A percentile compares a stretch with the other conserved stretches of the same genome.
Conservation (phyloP, 1,140 invertebrate species). For the Myzus persicae region DNA sequence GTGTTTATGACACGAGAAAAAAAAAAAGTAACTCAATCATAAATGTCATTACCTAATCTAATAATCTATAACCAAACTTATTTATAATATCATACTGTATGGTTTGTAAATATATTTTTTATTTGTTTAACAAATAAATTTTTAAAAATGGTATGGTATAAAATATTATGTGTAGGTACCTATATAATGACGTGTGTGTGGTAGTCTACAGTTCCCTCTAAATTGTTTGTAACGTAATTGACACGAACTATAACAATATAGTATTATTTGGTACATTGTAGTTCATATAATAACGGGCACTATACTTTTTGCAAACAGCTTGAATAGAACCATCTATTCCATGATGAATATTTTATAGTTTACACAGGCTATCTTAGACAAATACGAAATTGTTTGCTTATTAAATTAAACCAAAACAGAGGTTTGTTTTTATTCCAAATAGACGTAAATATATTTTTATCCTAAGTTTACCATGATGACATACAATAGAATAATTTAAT, state of each 20-base stretch:
- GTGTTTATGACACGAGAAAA: too few species aligned
- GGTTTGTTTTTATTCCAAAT: neutral
- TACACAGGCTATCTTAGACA: neutral
- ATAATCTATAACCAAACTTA: too few species aligned
- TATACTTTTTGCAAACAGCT: neutral
- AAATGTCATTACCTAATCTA: too few species aligned
- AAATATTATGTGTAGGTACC: too few species aligned
- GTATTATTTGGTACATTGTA: too few species aligned
- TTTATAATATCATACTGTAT: too few species aligned
- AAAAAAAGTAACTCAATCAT: too few species aligned
- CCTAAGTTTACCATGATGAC: neutral
- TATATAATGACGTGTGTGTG: neutral
- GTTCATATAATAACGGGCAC: neutral
- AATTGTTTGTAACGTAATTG: neutral
- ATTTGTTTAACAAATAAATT: too few species aligned
- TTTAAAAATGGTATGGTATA: too few species aligned
- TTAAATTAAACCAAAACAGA: neutral
- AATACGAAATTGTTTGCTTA: neutral
- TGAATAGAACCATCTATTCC: neutral
- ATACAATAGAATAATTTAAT: neutral
- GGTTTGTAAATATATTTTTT: too few species aligned
- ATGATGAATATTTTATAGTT: neutral
- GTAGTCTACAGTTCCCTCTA: neutral
- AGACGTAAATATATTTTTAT: neutral
- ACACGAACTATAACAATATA: too few species aligned